These are phyloP conservation scores for Poeciliopsis presidionis DNA, from an alignment of 2,797 vertebrate genomes.

Conservation along the genomic window DNA sequence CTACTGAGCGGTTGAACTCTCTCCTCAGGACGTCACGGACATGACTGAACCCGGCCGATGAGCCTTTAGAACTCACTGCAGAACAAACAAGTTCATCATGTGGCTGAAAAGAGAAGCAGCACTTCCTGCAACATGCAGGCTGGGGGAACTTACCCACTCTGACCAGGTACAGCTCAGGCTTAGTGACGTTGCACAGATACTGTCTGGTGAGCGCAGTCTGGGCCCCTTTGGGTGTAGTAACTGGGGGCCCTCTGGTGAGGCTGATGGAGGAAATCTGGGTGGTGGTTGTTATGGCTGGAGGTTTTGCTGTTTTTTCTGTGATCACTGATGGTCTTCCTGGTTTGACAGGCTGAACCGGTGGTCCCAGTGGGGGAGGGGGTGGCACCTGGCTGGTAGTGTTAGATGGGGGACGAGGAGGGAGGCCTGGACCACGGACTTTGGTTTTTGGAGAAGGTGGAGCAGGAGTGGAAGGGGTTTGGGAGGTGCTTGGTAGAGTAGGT, in stretches of 20 bases:
- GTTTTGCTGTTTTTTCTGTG: conserved; percentile 37
- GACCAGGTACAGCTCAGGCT: conserved; percentile 89
- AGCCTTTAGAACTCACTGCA: conserved; percentile 86
- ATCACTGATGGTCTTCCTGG: conserved; percentile 42
- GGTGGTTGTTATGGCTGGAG: conserved; percentile 45
- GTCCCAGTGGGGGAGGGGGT: conserved; percentile 40
- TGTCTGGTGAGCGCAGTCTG: conserved; percentile 80
- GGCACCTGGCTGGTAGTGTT: conserved; percentile 49
- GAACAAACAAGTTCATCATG: conserved; percentile 14
- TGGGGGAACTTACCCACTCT: conserved; percentile 84
- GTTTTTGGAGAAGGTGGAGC: conserved; percentile 44
- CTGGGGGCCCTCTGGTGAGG: conserved; percentile 64
- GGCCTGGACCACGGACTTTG: conserved; percentile 33
- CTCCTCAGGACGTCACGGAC: conserved; percentile 87
- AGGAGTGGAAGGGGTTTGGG: conserved; percentile 34
- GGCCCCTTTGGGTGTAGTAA: conserved; percentile 74
- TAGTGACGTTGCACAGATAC: conserved; percentile 90
- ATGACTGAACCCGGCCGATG: conserved; percentile 84
- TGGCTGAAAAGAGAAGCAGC: background rate
- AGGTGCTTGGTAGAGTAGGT: conserved; percentile 37
- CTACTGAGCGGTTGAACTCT: conserved; percentile 89
- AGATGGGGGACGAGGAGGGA: conserved; percentile 24
- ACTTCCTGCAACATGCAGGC: conserved; percentile 5
- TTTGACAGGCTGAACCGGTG: conserved; percentile 39
- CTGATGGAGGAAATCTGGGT: conserved; percentile 62